Percentiles rank a stretch among this genome's conserved stretches.
Conservation (phyloP, 2,888 invertebrate genomes). For the Agrotis segetum region DNA sequence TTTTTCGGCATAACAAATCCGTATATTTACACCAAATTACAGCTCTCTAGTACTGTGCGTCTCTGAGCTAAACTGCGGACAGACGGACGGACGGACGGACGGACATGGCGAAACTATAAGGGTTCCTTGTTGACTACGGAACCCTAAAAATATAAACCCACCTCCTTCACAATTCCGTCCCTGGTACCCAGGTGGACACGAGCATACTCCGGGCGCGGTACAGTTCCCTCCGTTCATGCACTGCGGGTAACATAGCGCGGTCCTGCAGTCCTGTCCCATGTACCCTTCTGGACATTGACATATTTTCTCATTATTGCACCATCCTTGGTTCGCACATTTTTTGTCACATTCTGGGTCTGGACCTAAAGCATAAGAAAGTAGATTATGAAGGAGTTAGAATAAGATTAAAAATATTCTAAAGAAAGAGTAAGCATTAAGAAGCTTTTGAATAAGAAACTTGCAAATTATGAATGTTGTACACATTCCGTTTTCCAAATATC, state of each 20-base stretch:
- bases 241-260: slow-evolving; percentile 97
- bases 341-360: slow-evolving; percentile 97
- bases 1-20: no score
- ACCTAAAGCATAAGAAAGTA: slow-evolving; percentile 85
- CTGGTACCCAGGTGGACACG: slow-evolving; percentile 97
- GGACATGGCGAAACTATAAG: no score
- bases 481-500: not conserved
- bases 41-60: no score
- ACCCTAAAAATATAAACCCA: slow-evolving; percentile 76
- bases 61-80: no score
- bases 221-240: slow-evolving; percentile 98
- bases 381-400: not conserved
- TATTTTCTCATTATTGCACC: slow-evolving; percentile 96
- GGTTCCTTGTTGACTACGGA: no score
- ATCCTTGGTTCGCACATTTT: slow-evolving; percentile 96
- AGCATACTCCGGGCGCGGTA: slow-evolving; percentile 96
- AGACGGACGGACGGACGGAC: no score
- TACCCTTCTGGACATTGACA: slow-evolving; percentile 97
- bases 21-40: no score
- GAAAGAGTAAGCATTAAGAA: not conserved
- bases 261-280: slow-evolving; percentile 97
- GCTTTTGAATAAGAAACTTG: not conserved
- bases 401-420: not conserved
- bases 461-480: not conserved
- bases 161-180: slow-evolving; percentile 98